phyloP scores from a whole-genome alignment of 2,797 vertebrate genomes.

The Artibeus lituratus region DNA sequence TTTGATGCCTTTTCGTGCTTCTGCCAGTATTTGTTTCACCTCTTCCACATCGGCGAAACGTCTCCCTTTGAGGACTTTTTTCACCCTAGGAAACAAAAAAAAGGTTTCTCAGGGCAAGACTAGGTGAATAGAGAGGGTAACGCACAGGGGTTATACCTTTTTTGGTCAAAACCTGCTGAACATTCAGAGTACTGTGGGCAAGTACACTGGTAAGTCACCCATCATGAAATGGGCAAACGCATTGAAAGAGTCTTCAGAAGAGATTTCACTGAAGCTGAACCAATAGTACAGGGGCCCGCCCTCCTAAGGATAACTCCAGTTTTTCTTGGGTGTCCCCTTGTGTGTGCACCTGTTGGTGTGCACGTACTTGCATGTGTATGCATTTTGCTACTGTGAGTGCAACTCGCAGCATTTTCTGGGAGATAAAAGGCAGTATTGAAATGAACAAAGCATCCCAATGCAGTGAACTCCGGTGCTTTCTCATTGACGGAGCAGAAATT shows the following conservation, averaged over 20 bases:
- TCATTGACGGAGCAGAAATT: neutral
- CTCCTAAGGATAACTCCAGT: neutral
- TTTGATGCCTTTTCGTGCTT: neutral
- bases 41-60: neutral
- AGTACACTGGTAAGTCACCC: neutral
- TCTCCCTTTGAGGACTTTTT: neutral
- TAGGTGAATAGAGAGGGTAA: neutral
- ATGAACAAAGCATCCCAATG: neutral
- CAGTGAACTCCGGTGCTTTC: neutral
- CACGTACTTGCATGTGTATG: rapidly evolving
- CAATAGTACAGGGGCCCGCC: neutral
- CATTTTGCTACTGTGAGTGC: neutral
- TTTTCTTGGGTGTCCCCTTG: neutral
- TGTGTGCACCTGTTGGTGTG: neutral
- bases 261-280: neutral
- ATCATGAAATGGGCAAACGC: neutral
- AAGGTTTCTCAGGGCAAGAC: neutral
- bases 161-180: neutral
- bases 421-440: neutral
- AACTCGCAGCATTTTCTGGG: neutral
- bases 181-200: neutral
- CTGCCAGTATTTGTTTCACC: neutral
- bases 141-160: neutral
- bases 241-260: neutral
- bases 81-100: neutral